Percentiles rank a stretch among this genome's conserved stretches.
Conservation (phyloP, 2,888 invertebrate genomes). For the Diplazon laetatorius region DNA sequence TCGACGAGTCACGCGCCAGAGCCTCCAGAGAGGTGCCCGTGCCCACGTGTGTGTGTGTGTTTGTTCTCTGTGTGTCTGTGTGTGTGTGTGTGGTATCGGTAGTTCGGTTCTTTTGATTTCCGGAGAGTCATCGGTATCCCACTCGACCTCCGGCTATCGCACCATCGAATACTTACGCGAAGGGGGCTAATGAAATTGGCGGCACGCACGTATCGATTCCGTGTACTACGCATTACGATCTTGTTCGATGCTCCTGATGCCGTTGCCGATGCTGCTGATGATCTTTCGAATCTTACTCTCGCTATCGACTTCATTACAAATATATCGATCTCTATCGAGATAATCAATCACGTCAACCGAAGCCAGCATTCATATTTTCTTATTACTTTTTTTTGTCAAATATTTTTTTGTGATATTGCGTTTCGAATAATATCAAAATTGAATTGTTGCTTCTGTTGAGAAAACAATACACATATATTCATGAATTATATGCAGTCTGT, state of each 20-base stretch:
- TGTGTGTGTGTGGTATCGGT: background rate
- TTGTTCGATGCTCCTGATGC: background rate
- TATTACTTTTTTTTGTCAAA: too few relatives aligned
- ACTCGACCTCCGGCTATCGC: slow-evolving; percentile 50
- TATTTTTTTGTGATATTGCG: too few relatives aligned
- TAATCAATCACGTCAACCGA: slow-evolving; percentile 34
- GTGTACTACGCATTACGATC: slow-evolving; percentile 17
- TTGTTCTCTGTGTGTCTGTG: too few relatives aligned
- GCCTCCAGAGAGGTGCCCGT: slow-evolving; percentile 51
- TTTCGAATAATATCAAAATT: too few relatives aligned
- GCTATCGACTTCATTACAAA: slow-evolving; percentile 34
- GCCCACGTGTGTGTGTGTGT: too few relatives aligned
- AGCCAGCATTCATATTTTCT: too few relatives aligned
- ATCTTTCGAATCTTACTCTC: slow-evolving; percentile 3
- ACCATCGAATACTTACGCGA: slow-evolving; percentile 52
- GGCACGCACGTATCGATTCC: slow-evolving; percentile 13
- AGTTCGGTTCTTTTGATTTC: slow-evolving; percentile 62
- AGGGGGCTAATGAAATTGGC: slow-evolving; percentile 62
- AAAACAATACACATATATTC: too few relatives aligned
- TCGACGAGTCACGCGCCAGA: slow-evolving; percentile 59
- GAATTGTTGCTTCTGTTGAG: too few relatives aligned
- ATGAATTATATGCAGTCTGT: too few relatives aligned
- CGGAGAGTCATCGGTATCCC: slow-evolving; percentile 63
- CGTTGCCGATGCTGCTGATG: too few relatives aligned
- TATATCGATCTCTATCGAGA: slow-evolving; percentile 7